Evolutionary conservation across 2,113 vertebrate species (phyloP).

Genomic region (Cinclus mexicanus): DNA sequence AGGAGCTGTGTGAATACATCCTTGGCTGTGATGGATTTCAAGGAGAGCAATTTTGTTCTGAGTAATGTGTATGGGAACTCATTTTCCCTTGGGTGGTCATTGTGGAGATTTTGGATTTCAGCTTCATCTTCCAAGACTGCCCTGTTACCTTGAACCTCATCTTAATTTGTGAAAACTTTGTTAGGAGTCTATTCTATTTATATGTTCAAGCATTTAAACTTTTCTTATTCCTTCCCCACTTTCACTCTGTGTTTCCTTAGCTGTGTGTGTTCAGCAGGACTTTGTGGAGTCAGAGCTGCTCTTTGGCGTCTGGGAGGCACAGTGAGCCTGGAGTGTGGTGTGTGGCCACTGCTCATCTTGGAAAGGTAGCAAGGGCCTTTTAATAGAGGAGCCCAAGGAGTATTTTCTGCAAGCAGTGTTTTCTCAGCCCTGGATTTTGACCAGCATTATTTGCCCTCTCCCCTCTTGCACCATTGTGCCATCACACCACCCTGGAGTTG

Average conservation of each 20-base stretch:
- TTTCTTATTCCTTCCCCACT: background rate
- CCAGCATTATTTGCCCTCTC: background rate
- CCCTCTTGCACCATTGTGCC: rapidly evolving
- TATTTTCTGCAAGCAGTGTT: background rate
- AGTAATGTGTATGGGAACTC: background rate
- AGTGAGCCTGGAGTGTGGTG: background rate
- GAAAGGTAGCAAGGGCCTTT: background rate
- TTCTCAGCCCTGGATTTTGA: background rate
- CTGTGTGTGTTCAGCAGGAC: background rate
- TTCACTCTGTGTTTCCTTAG: background rate
- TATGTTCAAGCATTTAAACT: background rate
- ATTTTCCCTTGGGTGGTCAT: background rate
- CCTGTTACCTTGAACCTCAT: background rate
- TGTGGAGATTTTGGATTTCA: background rate
- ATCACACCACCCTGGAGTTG: rapidly evolving
- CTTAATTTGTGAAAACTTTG: background rate
- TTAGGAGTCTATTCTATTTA: background rate
- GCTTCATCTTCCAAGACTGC: background rate
- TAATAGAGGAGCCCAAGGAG: background rate
- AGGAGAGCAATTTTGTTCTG: background rate
- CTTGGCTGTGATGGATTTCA: background rate
- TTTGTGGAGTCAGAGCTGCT: background rate
- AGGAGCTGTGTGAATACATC: background rate
- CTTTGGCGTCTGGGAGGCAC: background rate
- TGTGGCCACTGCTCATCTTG: background rate